A percentile compares a stretch with the other conserved stretches of the same genome.
These are phyloP conservation scores for Smithornis capensis DNA, from an alignment of 2,113 vertebrate genomes.

Conservation along the genomic window DNA sequence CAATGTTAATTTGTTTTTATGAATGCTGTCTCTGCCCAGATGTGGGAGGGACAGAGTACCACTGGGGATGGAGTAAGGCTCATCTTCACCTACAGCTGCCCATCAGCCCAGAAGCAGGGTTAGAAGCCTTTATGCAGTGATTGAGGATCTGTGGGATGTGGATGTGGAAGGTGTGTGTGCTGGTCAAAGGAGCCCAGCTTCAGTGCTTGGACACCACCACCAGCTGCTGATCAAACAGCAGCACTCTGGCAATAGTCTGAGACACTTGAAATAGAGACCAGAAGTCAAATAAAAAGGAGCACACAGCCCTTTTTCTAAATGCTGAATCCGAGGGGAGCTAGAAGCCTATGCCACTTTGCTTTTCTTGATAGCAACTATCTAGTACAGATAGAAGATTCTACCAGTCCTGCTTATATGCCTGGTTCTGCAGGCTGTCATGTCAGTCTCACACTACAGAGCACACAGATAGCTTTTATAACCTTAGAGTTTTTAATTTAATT, in stretches of 20 bases:
- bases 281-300: neutral
- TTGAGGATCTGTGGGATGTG: neutral
- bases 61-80: neutral
- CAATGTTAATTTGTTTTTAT: neutral
- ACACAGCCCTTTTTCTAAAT: neutral
- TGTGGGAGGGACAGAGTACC: neutral
- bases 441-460: rapidly evolving
- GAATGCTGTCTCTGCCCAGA: neutral
- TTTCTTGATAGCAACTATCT: neutral
- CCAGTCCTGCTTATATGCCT: neutral
- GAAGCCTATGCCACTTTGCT: neutral
- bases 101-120: rapidly evolving
- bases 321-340: neutral
- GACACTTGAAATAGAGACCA: neutral
- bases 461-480: neutral
- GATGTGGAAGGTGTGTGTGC: neutral
- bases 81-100: neutral
- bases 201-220: rapidly evolving
- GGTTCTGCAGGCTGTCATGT: neutral
- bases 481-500: neutral
- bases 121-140: neutral
- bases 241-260: neutral
- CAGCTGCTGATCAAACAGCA: rapidly evolving
- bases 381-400: neutral
- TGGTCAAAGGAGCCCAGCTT: neutral